Conservation (phyloP, 2,888 invertebrate genomes). For the Drosophila silvestris region DNA sequence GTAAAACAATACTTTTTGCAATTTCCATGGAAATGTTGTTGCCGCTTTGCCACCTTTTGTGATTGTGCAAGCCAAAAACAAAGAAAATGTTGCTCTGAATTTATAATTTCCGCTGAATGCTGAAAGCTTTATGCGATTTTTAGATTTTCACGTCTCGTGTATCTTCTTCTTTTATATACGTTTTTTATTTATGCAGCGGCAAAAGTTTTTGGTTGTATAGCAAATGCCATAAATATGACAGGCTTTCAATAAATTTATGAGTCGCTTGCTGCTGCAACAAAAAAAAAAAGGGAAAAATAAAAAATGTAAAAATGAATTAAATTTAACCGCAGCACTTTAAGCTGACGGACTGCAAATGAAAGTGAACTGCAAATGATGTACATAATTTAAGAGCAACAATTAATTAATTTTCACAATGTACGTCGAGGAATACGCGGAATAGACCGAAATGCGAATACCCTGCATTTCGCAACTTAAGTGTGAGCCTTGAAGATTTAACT, state of each 20-base stretch:
- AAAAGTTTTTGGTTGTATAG: constrained; percentile 41
- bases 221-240: constrained; percentile 62
- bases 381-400: constrained; percentile 50
- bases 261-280: constrained; percentile 9
- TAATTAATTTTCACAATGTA: constrained; percentile 63
- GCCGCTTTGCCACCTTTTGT: constrained; percentile 32
- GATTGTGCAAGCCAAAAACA: constrained; percentile 54
- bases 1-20: constrained; percentile 53
- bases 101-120: constrained; percentile 70
- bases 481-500: neutral
- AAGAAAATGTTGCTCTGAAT: constrained; percentile 53
- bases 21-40: constrained; percentile 50
- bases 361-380: constrained; percentile 34
- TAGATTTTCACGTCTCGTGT: constrained; percentile 15
- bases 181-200: constrained; percentile 63
- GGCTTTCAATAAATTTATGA: constrained; percentile 59
- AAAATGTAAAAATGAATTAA: neutral
- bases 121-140: constrained; percentile 65
- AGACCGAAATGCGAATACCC: neutral
- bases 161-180: constrained; percentile 5
- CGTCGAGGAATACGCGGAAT: neutral
- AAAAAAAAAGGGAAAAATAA: neutral
- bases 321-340: constrained; percentile 21
- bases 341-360: neutral
- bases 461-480: neutral